These are phyloP conservation scores for Eueides isabella DNA, from an alignment of 1,140 invertebrate species.

Conservation along the genomic window DNA sequence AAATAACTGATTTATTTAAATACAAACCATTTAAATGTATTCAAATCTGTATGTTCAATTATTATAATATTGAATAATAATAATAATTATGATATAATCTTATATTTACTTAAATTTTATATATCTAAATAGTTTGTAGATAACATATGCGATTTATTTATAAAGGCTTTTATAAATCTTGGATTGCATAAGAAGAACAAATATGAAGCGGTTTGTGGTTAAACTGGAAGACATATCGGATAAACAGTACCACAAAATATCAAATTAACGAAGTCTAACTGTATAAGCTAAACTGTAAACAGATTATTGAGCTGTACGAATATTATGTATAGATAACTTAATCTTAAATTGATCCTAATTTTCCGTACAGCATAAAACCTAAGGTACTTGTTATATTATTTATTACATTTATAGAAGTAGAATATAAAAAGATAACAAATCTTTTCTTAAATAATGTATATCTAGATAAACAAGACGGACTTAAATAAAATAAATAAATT, in stretches of 20 bases:
- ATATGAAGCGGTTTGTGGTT: conserved; percentile 32
- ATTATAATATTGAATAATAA: not conserved
- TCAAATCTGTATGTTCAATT: not conserved
- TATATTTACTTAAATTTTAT: not conserved
- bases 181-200: not conserved
- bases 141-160: not conserved
- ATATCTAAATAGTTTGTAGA: not conserved
- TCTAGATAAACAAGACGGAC: too few relatives aligned
- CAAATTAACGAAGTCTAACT: conserved; percentile 19
- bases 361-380: too few relatives aligned
- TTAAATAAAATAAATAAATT: too few relatives aligned
- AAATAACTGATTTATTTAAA: not conserved
- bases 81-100: not conserved
- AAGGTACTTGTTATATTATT: too few relatives aligned
- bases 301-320: not conserved
- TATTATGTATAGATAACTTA: not conserved
- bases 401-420: too few relatives aligned
- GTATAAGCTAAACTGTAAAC: not conserved
- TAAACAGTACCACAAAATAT: conserved; percentile 40
- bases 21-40: not conserved
- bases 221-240: conserved; percentile 32
- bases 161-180: not conserved
- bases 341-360: too few relatives aligned
- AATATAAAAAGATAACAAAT: too few relatives aligned
- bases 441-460: too few relatives aligned